Percentiles rank a stretch among this genome's conserved stretches.
Conservation (phyloP, 2,113 vertebrate species). For the Hemiprocne comata region DNA sequence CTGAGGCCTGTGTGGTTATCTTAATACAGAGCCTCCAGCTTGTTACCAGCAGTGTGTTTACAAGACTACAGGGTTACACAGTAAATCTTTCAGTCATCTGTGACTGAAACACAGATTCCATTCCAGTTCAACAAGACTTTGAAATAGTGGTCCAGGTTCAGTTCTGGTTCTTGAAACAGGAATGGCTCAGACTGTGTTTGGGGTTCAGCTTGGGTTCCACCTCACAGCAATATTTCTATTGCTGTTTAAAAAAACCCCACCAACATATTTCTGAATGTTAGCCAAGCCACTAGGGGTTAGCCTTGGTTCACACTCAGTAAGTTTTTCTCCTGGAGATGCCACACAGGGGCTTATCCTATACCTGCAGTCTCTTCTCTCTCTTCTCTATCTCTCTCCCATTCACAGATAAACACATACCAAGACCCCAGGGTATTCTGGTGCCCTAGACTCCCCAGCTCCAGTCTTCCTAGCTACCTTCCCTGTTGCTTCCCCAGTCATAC, state of each 20-base stretch:
- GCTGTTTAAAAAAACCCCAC: not conserved
- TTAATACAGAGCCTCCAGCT: not conserved
- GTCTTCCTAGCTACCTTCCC: not conserved
- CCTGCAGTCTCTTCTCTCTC: not conserved
- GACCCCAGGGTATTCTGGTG: not conserved
- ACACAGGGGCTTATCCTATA: not conserved
- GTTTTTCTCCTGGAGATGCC: not conserved
- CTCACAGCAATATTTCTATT: not conserved
- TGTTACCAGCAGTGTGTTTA: not conserved
- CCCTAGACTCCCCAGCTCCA: not conserved
- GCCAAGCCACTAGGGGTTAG: not conserved
- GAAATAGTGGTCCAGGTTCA: not conserved
- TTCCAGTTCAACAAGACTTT: not conserved
- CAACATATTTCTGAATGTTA: not conserved
- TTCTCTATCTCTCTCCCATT: not conserved
- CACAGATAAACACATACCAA: not conserved
- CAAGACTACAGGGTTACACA: not conserved
- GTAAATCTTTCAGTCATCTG: slow-evolving; percentile 15
- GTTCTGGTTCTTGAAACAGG: not conserved
- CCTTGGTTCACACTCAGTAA: not conserved
- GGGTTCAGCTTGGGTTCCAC: not conserved
- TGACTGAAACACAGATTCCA: not conserved
- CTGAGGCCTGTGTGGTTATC: not conserved
- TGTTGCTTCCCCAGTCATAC: not conserved
- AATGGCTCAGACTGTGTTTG: not conserved